Percentiles rank a stretch among this genome's conserved stretches.
Evolutionary conservation across 2,113 vertebrate genomes (phyloP).

Genomic region (Microtus ochrogaster): DNA sequence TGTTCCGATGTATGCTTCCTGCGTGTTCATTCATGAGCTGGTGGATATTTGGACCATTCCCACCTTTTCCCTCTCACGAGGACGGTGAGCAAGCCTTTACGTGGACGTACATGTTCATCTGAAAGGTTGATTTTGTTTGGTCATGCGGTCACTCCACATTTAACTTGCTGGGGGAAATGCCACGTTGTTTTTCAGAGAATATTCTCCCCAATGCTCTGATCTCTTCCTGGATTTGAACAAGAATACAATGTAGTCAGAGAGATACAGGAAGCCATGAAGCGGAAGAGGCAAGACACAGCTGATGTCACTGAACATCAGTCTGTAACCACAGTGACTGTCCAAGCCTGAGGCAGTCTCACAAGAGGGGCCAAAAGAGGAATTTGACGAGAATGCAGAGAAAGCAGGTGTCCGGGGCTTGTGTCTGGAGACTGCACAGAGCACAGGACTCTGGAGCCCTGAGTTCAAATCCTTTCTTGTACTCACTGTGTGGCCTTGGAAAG

Average conservation of each 20-base stretch:
- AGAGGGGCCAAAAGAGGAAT: neutral
- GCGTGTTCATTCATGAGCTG: neutral
- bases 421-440: neutral
- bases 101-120: neutral
- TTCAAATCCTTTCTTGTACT: neutral
- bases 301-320: neutral
- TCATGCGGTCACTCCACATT: neutral
- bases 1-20: neutral
- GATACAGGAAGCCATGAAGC: neutral
- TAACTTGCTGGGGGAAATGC: slow-evolving; percentile 26
- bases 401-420: neutral
- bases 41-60: neutral
- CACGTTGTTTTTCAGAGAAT: slow-evolving; percentile 13
- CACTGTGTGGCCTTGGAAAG: neutral
- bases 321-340: neutral
- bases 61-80: neutral
- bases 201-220: neutral
- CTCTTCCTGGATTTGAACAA: neutral
- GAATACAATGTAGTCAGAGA: neutral
- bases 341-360: neutral
- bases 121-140: neutral
- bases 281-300: neutral
- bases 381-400: neutral
- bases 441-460: no score
- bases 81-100: neutral